phyloP scores from a whole-genome alignment of 1,140 invertebrate species.

The Drosophila mojavensis region DNA sequence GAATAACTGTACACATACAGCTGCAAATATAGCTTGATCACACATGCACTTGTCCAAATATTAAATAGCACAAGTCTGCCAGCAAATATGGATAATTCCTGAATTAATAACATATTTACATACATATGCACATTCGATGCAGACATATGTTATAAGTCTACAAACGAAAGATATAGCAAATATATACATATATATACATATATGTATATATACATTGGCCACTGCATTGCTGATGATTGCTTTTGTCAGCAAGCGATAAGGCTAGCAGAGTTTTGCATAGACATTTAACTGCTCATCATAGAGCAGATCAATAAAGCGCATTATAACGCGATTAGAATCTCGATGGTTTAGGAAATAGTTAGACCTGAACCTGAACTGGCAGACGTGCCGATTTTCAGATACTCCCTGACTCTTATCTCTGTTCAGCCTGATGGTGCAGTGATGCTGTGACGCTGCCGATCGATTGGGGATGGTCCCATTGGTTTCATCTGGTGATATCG shows the following conservation, averaged over 20 bases:
- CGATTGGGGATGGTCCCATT: conserved; percentile 17
- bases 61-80: conserved; percentile 54
- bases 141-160: conserved; percentile 15
- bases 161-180: background rate
- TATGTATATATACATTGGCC: background rate
- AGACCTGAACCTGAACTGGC: background rate
- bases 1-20: conserved; percentile 7
- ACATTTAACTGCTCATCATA: background rate
- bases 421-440: background rate
- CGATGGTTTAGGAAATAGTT: background rate
- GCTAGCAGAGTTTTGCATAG: conserved; percentile 6
- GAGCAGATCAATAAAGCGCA: background rate
- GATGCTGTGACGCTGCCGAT: conserved; percentile 1
- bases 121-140: conserved; percentile 7
- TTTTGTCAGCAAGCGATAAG: background rate
- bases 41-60: conserved; percentile 76
- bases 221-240: background rate
- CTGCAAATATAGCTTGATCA: conserved; percentile 30
- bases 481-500: background rate
- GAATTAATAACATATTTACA: conserved; percentile 40
- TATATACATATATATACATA: background rate
- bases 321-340: background rate
- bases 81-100: conserved; percentile 53
- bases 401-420: conserved; percentile 16
- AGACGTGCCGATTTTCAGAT: conserved; percentile 22